Percentiles rank a stretch among this genome's conserved stretches.
Evolutionary conservation across 2,113 vertebrate genomes (phyloP).

Genomic region (Apodemus speciosus): DNA sequence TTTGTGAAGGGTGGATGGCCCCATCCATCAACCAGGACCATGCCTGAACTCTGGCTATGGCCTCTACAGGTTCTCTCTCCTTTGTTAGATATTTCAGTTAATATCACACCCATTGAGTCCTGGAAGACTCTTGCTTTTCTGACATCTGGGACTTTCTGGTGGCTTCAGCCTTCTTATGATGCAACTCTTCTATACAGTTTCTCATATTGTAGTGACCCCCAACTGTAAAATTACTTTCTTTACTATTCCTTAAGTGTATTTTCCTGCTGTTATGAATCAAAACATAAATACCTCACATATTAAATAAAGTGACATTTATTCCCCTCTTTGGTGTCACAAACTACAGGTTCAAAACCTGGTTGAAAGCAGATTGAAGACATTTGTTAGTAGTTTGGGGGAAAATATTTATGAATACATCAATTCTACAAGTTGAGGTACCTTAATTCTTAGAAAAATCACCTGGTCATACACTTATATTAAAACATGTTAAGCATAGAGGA

Average conservation of each 20-base stretch:
- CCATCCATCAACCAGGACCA: too few species aligned
- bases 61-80: too few species aligned
- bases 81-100: too few species aligned
- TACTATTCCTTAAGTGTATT: not conserved
- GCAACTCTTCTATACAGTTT: not conserved
- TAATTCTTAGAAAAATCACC: not conserved
- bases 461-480: not conserved
- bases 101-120: too few species aligned
- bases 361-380: not conserved
- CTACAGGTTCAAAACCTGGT: not conserved
- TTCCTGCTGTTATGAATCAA: not conserved
- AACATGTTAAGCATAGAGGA: not conserved
- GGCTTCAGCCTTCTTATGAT: not conserved
- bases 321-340: not conserved
- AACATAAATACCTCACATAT: not conserved
- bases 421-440: not conserved
- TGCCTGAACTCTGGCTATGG: too few species aligned
- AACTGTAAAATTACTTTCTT: not conserved
- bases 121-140: too few species aligned
- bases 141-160: too few species aligned
- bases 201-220: not conserved
- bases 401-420: constrained; percentile 6
- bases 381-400: not conserved
- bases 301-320: not conserved
- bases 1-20: too few species aligned